A percentile compares a stretch with the other conserved stretches of the same genome.
phyloP scores from a whole-genome alignment of 2,888 invertebrate species.

The Sceliomorpha sp. region DNA sequence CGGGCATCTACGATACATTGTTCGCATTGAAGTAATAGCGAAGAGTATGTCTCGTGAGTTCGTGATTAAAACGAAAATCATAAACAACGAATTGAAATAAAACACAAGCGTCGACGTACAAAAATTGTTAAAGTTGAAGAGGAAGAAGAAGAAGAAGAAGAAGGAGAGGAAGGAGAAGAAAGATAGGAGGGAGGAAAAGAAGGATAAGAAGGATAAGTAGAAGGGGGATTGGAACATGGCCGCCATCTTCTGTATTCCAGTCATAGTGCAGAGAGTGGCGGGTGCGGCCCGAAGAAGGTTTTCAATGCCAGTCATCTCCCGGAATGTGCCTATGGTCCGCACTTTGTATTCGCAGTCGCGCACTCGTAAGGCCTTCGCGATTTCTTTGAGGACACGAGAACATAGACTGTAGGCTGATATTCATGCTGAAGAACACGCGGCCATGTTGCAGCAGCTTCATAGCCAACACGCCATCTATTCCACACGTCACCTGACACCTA shows the following conservation, averaged over 20 bases:
- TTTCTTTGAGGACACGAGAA: slow-evolving; percentile 69
- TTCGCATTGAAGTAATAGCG: too few species aligned
- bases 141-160: slow-evolving; percentile 28
- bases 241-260: slow-evolving; percentile 78
- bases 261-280: slow-evolving; percentile 65
- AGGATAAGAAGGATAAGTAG: slow-evolving; percentile 26
- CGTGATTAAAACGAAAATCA: slow-evolving; percentile 8
- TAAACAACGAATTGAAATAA: slow-evolving; percentile 7
- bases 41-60: too few species aligned
- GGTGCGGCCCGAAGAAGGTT: slow-evolving; percentile 71
- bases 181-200: slow-evolving; percentile 38
- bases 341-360: slow-evolving; percentile 74
- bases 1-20: too few species aligned
- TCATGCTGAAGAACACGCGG: slow-evolving; percentile 15
- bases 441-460: slow-evolving; percentile 37
- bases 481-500: not conserved
- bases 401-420: slow-evolving; percentile 30
- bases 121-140: too few species aligned
- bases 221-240: slow-evolving; percentile 72
- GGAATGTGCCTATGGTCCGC: slow-evolving; percentile 73
- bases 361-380: slow-evolving; percentile 68
- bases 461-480: slow-evolving; percentile 44
- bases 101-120: slow-evolving; percentile 12
- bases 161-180: slow-evolving; percentile 19
- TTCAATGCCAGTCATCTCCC: slow-evolving; percentile 79